A percentile compares a stretch with the other conserved stretches of the same genome.
Conservation (phyloP, 2,797 vertebrate genomes). For the Eptatretus atami region DNA sequence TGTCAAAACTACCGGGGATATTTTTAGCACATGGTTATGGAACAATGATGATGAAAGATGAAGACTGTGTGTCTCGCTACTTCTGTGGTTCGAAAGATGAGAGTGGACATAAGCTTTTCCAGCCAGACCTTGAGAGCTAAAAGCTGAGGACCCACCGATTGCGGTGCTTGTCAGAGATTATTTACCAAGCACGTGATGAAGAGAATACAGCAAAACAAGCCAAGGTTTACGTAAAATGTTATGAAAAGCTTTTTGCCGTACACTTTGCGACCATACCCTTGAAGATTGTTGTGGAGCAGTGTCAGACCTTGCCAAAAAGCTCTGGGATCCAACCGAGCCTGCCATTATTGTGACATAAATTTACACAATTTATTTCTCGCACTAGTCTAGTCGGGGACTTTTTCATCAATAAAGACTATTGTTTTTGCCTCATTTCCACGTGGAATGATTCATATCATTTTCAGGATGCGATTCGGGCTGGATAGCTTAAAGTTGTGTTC, state of each 20-base stretch:
- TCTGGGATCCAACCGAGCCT: conserved; percentile 61
- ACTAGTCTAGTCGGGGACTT: too few relatives aligned
- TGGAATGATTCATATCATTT: too few relatives aligned
- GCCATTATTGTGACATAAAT: conserved; percentile 29
- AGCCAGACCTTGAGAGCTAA: conserved; percentile 37
- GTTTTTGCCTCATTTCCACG: too few relatives aligned
- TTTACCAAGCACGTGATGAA: conserved; percentile 35
- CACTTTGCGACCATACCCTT: conserved; percentile 61
- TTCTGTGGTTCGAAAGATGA: conserved; percentile 98
- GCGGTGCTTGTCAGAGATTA: conserved; percentile 68
- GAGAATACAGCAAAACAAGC: conserved; percentile 20
- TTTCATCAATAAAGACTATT: too few relatives aligned
- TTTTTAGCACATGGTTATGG: conserved; percentile 78
- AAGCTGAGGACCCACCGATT: conserved; percentile 45
- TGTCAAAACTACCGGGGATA: conserved; percentile 23
- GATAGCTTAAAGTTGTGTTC: too few relatives aligned
- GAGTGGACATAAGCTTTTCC: conserved; percentile 48
- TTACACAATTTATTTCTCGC: background rate
- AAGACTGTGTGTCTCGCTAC: conserved; percentile 74
- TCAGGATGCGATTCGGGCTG: too few relatives aligned
- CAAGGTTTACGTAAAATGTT: conserved; percentile 51
- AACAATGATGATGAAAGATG: conserved; percentile 44
- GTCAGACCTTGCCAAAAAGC: conserved; percentile 40
- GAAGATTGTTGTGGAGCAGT: conserved; percentile 59
- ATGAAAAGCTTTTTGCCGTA: conserved; percentile 52